Percentiles rank a stretch among this genome's conserved stretches.
phyloP scores from a whole-genome alignment of 2,113 vertebrate species.

The Excalfactoria chinensis region DNA sequence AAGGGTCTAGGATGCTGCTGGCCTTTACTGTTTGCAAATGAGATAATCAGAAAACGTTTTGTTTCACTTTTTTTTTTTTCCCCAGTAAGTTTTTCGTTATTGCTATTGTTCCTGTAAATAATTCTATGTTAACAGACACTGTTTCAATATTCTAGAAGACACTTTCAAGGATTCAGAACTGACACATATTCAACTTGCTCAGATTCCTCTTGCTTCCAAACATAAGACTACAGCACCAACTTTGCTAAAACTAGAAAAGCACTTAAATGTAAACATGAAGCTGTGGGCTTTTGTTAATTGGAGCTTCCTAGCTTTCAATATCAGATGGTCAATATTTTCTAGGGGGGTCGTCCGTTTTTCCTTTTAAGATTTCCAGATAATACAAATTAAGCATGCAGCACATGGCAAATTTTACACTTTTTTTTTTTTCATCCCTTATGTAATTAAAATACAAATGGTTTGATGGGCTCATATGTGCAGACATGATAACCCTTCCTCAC shows the following conservation, averaged over 20 bases:
- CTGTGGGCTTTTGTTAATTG: neutral
- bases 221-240: fast-evolving
- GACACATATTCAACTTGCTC: neutral
- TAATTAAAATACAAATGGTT: constrained; percentile 4
- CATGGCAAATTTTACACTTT: neutral
- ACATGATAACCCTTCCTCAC: neutral
- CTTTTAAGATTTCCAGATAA: neutral
- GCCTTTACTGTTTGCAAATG: constrained; percentile 80
- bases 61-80: neutral
- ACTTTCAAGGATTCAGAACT: neutral
- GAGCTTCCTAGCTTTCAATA: neutral
- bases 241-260: neutral
- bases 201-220: neutral
- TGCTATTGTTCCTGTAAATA: neutral
- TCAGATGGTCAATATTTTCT: neutral
- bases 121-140: neutral
- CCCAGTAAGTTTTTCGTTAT: neutral
- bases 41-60: constrained; percentile 57
- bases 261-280: neutral
- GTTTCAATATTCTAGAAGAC: neutral
- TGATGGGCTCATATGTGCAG: neutral
- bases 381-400: neutral
- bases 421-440: neutral
- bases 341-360: neutral
- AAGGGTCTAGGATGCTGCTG: constrained; percentile 49